A percentile compares a stretch with the other conserved stretches of the same genome.
Conservation (phyloP, 2,888 invertebrate species). For the Lasius platythorax region DNA sequence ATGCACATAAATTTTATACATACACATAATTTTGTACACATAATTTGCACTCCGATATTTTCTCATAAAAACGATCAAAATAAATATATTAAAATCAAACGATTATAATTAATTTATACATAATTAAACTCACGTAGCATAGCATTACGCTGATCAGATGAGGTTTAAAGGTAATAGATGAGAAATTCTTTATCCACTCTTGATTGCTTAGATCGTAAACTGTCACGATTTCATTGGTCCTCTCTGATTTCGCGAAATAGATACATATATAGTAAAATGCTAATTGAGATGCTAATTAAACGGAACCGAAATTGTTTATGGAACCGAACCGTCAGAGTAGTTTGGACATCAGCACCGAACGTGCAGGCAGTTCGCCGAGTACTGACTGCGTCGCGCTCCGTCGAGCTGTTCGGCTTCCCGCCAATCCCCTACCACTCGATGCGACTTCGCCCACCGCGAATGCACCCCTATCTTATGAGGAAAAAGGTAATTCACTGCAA, state of each 20-base stretch:
- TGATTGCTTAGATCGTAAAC: background rate
- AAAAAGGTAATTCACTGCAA: conserved; percentile 58
- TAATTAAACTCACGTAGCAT: conserved; percentile 76
- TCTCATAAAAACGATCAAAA: background rate
- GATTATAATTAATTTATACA: background rate
- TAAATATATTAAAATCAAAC: background rate
- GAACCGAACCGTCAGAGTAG: conserved; percentile 30
- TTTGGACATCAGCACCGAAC: conserved; percentile 68
- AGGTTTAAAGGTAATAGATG: background rate
- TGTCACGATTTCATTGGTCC: background rate
- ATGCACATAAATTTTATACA: background rate
- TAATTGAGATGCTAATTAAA: conserved; percentile 5
- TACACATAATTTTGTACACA: background rate
- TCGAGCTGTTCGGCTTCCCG: conserved; percentile 77
- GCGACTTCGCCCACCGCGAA: conserved; percentile 62
- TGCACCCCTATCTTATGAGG: conserved; percentile 47
- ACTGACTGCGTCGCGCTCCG: conserved; percentile 79
- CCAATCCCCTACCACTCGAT: conserved; percentile 75
- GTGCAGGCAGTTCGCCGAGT: conserved; percentile 79
- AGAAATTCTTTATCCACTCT: conserved; percentile 10
- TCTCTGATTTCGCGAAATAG: background rate
- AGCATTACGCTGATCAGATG: conserved; percentile 64
- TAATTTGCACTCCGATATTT: background rate
- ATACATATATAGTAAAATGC: background rate
- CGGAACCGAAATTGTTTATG: conserved; percentile 23